Evolutionary conservation across 2,113 vertebrate species (phyloP).

Genomic region (Morone chrysops): DNA sequence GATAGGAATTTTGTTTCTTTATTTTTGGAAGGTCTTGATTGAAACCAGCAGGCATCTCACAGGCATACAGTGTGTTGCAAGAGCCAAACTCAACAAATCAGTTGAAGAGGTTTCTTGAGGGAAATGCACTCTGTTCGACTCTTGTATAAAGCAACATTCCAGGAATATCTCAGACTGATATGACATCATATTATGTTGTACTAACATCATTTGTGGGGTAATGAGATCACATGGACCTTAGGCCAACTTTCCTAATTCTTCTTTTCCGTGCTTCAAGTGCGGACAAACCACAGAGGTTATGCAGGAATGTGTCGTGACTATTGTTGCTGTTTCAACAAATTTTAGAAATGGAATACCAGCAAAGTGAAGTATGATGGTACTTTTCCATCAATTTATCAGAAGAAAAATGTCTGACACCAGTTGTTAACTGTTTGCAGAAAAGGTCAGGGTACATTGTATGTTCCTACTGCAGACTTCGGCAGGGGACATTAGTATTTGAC

Average conservation of each 20-base stretch:
- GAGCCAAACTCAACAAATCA: constrained; percentile 77
- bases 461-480: not conserved
- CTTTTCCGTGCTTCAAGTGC: constrained; percentile 63
- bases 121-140: constrained; percentile 59
- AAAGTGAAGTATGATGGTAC: constrained; percentile 27
- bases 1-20: constrained; percentile 70
- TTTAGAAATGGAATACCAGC: constrained; percentile 51
- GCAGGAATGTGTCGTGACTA: constrained; percentile 57
- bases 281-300: constrained; percentile 64
- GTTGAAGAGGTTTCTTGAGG: constrained; percentile 64
- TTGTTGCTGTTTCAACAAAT: constrained; percentile 62
- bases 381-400: constrained; percentile 33
- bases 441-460: not conserved
- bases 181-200: constrained; percentile 73
- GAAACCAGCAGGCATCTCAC: constrained; percentile 67
- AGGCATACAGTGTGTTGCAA: constrained; percentile 42
- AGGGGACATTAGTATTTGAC: not conserved
- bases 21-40: constrained; percentile 77
- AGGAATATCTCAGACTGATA: constrained; percentile 62
- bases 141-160: constrained; percentile 71
- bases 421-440: constrained; percentile 8
- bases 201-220: constrained; percentile 71
- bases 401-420: not conserved
- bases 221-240: constrained; percentile 59
- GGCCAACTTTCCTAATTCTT: constrained; percentile 68